Evolutionary conservation across 2,888 invertebrate genomes (phyloP).

Genomic region (Tenthredo mesomela): DNA sequence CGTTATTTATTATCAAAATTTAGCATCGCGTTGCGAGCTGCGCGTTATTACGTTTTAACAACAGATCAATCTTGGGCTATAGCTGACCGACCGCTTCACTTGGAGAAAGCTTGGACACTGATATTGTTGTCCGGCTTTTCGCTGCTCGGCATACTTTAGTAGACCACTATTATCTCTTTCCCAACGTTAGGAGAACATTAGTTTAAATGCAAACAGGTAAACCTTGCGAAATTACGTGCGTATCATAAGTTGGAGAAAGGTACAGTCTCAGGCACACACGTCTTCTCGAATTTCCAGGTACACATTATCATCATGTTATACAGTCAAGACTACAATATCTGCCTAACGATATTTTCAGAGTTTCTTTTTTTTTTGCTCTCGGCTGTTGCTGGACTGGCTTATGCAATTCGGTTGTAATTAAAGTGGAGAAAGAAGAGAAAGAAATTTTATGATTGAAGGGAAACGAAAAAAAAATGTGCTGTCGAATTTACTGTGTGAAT

Average conservation of each 20-base stretch:
- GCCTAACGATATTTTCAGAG: background rate
- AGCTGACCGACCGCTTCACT: conserved; percentile 77
- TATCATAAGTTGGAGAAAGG: background rate
- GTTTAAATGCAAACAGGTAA: background rate
- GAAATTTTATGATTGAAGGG: background rate
- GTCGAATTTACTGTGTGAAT: too few relatives aligned
- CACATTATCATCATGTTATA: background rate
- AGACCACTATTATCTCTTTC: conserved; percentile 6
- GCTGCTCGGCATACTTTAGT: background rate
- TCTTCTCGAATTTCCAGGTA: background rate
- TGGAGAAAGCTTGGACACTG: conserved; percentile 67
- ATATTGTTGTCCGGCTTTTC: conserved; percentile 18
- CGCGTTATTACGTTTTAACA: background rate
- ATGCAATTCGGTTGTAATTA: conserved; percentile 5
- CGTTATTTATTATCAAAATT: too few relatives aligned
- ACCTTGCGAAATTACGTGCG: background rate
- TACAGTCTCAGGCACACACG: background rate
- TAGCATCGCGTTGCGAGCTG: background rate
- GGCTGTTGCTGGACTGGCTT: background rate
- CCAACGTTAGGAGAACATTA: background rate
- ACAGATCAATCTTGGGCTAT: conserved; percentile 76
- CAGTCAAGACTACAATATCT: background rate
- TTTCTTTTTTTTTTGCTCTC: conserved; percentile 2
- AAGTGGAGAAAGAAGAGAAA: background rate
- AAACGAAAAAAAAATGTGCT: too few relatives aligned